Evolutionary conservation across 2,888 invertebrate species (phyloP), one percentile per base, ranked within the genome.

Genomic region (Mellilla xanthometata): DNA sequence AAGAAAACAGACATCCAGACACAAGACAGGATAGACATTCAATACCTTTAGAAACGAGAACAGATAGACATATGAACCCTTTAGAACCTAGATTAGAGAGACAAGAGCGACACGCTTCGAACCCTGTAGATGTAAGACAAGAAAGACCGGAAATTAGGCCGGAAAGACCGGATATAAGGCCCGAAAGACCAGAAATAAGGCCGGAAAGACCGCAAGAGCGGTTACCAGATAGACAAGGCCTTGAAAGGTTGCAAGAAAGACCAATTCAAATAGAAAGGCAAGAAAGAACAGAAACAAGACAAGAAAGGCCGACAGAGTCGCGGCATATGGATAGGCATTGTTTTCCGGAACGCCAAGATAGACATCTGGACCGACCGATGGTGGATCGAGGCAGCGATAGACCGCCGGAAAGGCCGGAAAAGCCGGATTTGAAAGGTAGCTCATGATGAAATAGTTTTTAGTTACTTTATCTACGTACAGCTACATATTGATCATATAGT

Each of bases 391-490:
- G 32, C 39, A 35, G 75, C 0, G 85, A 85, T 50, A 68, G 77
- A 28, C 72, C 80, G 1, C 76, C 79, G 1, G 84, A 79, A 10
- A 40, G 52, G 31, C 60, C 60, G 0, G 60, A 60, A 23, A 74
- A 67, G 29, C 68, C 71, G 0, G 72, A 66, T 41, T 54, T 58
- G 13, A 60, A 58, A 61, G 33, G 36, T 36, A 7, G 26, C 10
- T 15, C 3, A 8, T n/a, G 12, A 9, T 5, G 0, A n/a, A 23
- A 9, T 29, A 19, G 6, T 19, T 5, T 19, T 5, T 19, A 5
- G 15, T 19, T 1, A 5, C 2, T 19, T 19, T 19, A 19, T 19
- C 3, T 1, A 19, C 6, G 15, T 19, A 1, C n/a, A n/a, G n/a
- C n/a, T n/a, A n/a, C n/a, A n/a, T n/a, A n/a, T n/a, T n/a, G n/a